Percentiles rank a stretch among this genome's conserved stretches.
phyloP scores from a whole-genome alignment of 2,888 invertebrate genomes.

The Oxycera nigricornis region DNA sequence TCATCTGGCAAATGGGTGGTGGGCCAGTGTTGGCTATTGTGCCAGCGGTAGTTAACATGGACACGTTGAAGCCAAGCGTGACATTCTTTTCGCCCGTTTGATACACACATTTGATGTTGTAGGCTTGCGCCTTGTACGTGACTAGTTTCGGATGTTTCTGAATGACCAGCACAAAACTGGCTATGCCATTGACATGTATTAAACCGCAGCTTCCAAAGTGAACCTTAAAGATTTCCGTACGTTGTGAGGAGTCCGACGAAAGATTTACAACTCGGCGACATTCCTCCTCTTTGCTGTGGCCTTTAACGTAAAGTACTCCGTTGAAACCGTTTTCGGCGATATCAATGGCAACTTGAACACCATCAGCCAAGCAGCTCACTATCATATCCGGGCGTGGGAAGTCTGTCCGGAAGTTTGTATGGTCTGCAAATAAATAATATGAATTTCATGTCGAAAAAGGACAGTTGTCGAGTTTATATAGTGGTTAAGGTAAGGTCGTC shows the following conservation, averaged over 20 bases:
- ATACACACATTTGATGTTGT: slow-evolving; percentile 94
- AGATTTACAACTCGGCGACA: slow-evolving; percentile 83
- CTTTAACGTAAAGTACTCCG: slow-evolving; percentile 91
- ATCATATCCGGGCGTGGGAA: slow-evolving; percentile 86
- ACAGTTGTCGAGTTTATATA: no score
- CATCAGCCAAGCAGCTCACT: slow-evolving; percentile 90
- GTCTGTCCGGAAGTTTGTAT: slow-evolving; percentile 72
- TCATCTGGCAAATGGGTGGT: slow-evolving; percentile 91
- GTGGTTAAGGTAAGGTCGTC: no score
- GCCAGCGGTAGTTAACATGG: slow-evolving; percentile 93
- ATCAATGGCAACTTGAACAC: slow-evolving; percentile 84
- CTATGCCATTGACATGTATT: slow-evolving; percentile 89
- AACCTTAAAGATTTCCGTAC: slow-evolving; percentile 82
- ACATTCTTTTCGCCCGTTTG: slow-evolving; percentile 93
- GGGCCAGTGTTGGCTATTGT: slow-evolving; percentile 95
- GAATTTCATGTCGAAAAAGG: background rate
- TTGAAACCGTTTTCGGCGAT: slow-evolving; percentile 80
- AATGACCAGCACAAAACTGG: slow-evolving; percentile 91
- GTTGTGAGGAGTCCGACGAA: slow-evolving; percentile 71
- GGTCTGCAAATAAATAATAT: slow-evolving; percentile 53
- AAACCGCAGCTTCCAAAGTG: slow-evolving; percentile 91
- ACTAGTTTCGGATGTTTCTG: slow-evolving; percentile 96
- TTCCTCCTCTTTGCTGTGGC: slow-evolving; percentile 91
- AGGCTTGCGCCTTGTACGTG: slow-evolving; percentile 93
- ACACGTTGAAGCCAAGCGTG: slow-evolving; percentile 91